Conservation (phyloP, 2,113 vertebrate genomes). For the Raja brachyura region DNA sequence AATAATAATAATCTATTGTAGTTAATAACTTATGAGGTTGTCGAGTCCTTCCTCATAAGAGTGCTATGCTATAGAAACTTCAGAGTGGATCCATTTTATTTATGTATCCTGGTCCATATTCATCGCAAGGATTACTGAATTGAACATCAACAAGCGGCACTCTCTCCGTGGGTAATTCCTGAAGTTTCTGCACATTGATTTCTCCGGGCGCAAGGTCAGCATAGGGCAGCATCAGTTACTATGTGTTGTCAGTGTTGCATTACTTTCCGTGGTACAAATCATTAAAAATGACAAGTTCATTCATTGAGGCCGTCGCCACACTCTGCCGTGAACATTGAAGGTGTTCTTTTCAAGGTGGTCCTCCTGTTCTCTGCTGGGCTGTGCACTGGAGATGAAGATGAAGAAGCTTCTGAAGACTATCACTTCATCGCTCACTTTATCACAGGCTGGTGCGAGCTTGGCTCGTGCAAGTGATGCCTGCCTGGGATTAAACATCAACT, state of each 20-base stretch:
- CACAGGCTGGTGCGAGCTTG: not conserved
- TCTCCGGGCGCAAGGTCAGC: slow-evolving; percentile 19
- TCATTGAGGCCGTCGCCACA: not conserved
- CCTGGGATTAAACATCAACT: not conserved
- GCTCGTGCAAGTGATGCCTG: not conserved
- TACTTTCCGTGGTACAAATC: slow-evolving; percentile 33
- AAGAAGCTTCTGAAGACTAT: not conserved
- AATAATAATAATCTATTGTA: no score
- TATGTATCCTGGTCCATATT: not conserved
- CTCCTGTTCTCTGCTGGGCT: not conserved
- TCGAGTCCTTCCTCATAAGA: no score
- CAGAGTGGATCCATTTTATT: not conserved
- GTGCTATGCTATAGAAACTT: not conserved
- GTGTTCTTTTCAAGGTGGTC: slow-evolving; percentile 22
- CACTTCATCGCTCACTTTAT: not conserved
- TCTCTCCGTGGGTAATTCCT: not conserved
- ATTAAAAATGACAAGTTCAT: slow-evolving; percentile 34
- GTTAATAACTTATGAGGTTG: no score
- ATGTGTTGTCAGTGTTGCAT: not conserved
- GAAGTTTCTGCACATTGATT: slow-evolving; percentile 11
- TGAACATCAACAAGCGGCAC: not conserved
- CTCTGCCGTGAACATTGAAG: not conserved
- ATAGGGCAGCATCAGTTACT: slow-evolving; percentile 9
- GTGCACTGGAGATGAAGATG: not conserved
- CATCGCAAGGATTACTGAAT: not conserved